These are phyloP conservation scores for Aphelocoma californica DNA, from an alignment of 2,797 vertebrate species.

Conservation along the genomic window DNA sequence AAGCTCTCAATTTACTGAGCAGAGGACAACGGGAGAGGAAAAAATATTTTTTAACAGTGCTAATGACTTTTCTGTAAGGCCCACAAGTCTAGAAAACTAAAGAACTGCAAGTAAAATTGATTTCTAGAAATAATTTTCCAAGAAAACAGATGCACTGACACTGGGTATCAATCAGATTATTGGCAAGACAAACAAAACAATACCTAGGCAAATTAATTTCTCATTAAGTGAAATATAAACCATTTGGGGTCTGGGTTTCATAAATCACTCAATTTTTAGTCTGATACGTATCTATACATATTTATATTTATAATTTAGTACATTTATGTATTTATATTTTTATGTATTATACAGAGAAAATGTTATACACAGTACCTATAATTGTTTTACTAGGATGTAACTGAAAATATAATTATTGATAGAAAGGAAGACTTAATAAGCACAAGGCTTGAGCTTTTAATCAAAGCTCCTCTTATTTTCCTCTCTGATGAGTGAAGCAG, in stretches of 20 bases:
- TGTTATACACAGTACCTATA: not conserved
- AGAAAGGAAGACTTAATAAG: not conserved
- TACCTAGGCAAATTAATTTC: not conserved
- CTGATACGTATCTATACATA: not conserved
- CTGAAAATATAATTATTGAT: not conserved
- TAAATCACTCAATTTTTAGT: not conserved
- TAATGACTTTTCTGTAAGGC: not conserved
- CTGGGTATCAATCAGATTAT: not conserved
- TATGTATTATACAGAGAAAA: not conserved
- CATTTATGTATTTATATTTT: not conserved
- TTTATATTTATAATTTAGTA: not conserved
- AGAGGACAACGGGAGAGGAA: not conserved
- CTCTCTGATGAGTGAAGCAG: not conserved
- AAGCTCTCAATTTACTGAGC: not conserved
- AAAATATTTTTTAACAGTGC: constrained; percentile 25
- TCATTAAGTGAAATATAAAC: not conserved
- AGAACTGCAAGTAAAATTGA: not conserved
- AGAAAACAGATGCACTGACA: not conserved
- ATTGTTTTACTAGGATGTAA: not conserved
- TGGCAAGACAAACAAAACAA: not conserved
- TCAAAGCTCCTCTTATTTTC: not conserved
- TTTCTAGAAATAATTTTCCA: not conserved
- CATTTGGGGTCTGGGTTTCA: not conserved
- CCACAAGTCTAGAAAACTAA: not conserved
- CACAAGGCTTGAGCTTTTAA: not conserved